Evolutionary conservation across 2,113 vertebrate species (phyloP).

Genomic region (Anthoscopus minutus): DNA sequence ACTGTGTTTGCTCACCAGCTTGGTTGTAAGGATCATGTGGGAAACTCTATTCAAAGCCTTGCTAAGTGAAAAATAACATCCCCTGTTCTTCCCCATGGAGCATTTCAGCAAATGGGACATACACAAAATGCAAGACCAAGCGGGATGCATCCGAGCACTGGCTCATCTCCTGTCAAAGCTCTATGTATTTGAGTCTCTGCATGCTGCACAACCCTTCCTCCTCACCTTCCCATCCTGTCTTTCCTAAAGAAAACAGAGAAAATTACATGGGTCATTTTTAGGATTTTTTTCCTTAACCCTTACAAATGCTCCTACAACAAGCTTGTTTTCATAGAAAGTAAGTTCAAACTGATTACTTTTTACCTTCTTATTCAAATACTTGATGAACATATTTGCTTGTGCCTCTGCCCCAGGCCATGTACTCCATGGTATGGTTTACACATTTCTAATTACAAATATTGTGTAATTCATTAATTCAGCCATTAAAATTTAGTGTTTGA

Average conservation of each 20-base stretch:
- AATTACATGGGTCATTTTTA: not conserved
- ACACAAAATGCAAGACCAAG: not conserved
- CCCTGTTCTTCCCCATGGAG: not conserved
- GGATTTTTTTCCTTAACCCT: not conserved
- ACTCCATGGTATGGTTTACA: not conserved
- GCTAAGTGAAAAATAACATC: not conserved
- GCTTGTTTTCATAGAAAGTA: conserved; percentile 6
- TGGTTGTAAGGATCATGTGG: not conserved
- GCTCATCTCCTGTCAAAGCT: not conserved
- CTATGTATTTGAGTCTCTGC: not conserved
- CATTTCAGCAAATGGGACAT: not conserved
- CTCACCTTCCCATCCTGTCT: not conserved
- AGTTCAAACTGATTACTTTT: not conserved
- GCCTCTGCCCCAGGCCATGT: not conserved
- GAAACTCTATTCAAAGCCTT: not conserved
- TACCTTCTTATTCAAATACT: not conserved
- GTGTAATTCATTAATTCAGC: not conserved
- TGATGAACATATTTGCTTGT: not conserved
- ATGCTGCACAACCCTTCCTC: not conserved
- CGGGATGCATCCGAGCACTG: not conserved
- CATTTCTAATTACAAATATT: not conserved
- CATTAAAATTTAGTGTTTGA: not conserved
- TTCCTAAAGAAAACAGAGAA: not conserved
- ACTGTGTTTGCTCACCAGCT: not conserved
- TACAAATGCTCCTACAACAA: not conserved